Evolutionary conservation across 1,140 invertebrate species (phyloP).

Genomic region (Drosophila ambigua): DNA sequence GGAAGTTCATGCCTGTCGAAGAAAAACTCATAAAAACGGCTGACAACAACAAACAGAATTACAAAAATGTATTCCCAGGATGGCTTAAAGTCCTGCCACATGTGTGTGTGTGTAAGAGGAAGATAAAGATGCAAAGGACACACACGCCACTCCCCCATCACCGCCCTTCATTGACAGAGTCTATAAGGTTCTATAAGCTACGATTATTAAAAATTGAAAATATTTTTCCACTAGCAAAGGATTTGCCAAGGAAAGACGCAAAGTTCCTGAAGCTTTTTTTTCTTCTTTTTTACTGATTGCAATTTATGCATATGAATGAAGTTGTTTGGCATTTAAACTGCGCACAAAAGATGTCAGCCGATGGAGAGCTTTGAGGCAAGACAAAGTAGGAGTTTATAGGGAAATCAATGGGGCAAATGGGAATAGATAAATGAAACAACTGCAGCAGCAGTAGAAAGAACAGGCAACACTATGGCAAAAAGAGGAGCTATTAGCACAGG

Average conservation of each 20-base stretch:
- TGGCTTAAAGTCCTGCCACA: conserved; percentile 25
- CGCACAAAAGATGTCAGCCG: conserved; percentile 32
- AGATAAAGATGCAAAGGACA: conserved; percentile 4
- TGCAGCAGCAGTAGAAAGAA: too few species aligned
- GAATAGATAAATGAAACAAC: too few species aligned
- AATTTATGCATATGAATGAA: conserved; percentile 77
- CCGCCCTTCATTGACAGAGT: conserved; percentile 6
- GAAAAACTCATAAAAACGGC: conserved; percentile 51
- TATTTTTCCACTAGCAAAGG: conserved; percentile 37
- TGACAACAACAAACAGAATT: conserved; percentile 55
- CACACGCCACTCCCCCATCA: background rate
- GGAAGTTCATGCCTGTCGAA: conserved; percentile 40
- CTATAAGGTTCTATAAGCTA: conserved; percentile 58
- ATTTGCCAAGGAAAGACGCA: conserved; percentile 18
- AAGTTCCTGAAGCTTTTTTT: conserved; percentile 21
- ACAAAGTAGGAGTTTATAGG: background rate
- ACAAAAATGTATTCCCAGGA: conserved; percentile 47
- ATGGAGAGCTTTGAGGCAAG: conserved; percentile 10
- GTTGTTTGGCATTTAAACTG: conserved; percentile 64
- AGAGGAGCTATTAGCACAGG: too few species aligned
- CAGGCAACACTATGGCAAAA: too few species aligned
- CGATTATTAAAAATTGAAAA: conserved; percentile 77
- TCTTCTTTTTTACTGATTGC: conserved; percentile 43
- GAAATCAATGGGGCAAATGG: too few species aligned
- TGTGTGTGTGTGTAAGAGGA: conserved; percentile 23